Base-by-base conservation (phyloP, 2,888 invertebrate species). In the Chrysina gloriosa region DNA sequence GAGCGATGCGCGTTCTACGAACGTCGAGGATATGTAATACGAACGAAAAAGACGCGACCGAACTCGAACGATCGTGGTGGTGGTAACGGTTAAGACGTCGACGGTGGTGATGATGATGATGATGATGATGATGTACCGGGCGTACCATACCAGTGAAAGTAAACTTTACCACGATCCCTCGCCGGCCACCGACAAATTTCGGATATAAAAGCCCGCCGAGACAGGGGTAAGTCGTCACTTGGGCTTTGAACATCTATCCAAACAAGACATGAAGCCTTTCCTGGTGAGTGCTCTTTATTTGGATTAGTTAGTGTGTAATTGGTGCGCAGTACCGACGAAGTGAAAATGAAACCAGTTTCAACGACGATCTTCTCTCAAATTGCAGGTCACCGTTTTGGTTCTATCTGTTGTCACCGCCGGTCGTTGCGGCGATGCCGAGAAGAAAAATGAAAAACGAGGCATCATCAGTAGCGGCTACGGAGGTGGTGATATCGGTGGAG, bases 371-470 rank as follows among this genome's bases (percentile, higher is more conserved):
- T 29, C 7, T n/a, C 52, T 42, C 16, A 9, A 68, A 68, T 74
- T 76, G 1, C 73, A 83, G 83, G 73, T 80, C 63, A 71, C 79
- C 52, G 80, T 74, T 48, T 67, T 76, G 36, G 74, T 73, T 16
- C 58, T 77, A 27, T 77, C 78, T 27, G 74, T 75, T 47, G 69
- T 68, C 50, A 65, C 70, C 36, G 34, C 54, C 45, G 66, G 61
- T n/a, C 71, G 69, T 65, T 71, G 74, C 68, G 74, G 71, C 14
- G 71, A 70, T 64, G 58, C 64, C 39, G 67, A 29, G 56, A 70
- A 68, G 61, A 64, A 65, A 56, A 69, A 52, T 16, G 70, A 48
- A 39, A 65, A 68, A 68, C 71, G 72, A 42, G 72, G 72, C 47
- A 65, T 74, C 25, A 68, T 74, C 65, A 72, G 74, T 48, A 67